Conservation (phyloP, 2,113 vertebrate genomes). For the Larimichthys polyactis region DNA sequence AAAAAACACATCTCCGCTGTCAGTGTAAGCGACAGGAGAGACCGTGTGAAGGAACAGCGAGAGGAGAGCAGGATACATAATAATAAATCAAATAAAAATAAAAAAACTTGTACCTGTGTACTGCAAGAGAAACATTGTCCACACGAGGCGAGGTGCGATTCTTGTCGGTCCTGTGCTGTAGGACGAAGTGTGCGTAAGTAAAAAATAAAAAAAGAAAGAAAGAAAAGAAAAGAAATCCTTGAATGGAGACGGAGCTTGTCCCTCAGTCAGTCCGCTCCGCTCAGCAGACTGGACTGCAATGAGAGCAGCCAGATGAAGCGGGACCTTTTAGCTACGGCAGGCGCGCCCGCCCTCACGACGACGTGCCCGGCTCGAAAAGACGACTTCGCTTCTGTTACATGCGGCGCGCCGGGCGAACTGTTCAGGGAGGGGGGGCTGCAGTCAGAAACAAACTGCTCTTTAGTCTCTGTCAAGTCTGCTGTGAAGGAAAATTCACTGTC, state of each 20-base stretch:
- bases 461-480: background rate
- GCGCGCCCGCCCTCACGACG: conserved; percentile 68
- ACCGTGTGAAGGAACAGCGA: background rate
- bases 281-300: conserved; percentile 81
- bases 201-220: conserved; percentile 24
- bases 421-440: background rate
- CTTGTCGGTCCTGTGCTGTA: conserved; percentile 56
- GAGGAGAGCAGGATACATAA: no score
- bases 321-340: conserved; percentile 76
- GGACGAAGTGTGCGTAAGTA: conserved; percentile 55
- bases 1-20: background rate
- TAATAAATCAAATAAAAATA: background rate
- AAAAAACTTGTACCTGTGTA: conserved; percentile 83
- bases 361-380: conserved; percentile 56
- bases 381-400: conserved; percentile 18
- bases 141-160: conserved; percentile 50
- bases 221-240: conserved; percentile 56
- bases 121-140: conserved; percentile 88
- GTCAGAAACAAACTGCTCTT: background rate
- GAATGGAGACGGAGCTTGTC: conserved; percentile 62
- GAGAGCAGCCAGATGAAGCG: conserved; percentile 76
- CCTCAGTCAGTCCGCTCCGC: conserved; percentile 70
- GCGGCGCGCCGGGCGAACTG: conserved; percentile 24
- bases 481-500: conserved; percentile 29
- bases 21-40: background rate